Evolutionary conservation across 2,888 invertebrate genomes (phyloP), one percentile per base, ranked within the genome.

Genomic region (Callyntrura guangdongensis): DNA sequence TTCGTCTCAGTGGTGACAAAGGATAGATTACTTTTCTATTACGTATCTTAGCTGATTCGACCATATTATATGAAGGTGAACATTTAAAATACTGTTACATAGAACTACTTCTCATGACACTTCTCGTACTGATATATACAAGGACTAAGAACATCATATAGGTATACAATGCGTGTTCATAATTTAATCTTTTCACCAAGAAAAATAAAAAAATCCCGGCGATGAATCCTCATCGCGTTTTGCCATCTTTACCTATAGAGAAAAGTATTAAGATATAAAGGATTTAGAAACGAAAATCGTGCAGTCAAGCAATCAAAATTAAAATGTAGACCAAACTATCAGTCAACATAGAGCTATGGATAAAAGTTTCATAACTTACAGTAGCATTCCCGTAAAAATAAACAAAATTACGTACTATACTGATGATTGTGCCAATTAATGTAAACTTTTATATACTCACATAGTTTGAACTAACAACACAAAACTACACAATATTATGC

Each of bases 291-390:
- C 45, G 45, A 9, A n/a, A 17, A 72, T 45, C 9, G 9, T 61
- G 20, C 5, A 14, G 14, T 27, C 1, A 64, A 67, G 20, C 61
- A 61, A 53, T 14, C 4, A 22, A 61, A 61, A 69, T 69, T 12
- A 36, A 69, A 45, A 9, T 69, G 45, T n/a, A 45, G 36, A 69
- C 45, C 69, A 69, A 45, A 69, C 45, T 45, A 36, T 69, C 69
- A 69, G 69, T 69, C 69, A 45, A 67, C 4, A 27, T 56, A n/a
- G 14, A 56, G n/a, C n/a, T 56, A n/a, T 56, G n/a, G n/a, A n/a
- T n/a, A 56, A 53, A 53, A 53, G 11, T 1, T 59, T 17, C 14
- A 59, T 17, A 59, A 59, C 17, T 59, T 36, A 36, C 36, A 36
- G 36, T 36, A 36, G 36, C 36, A 36, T 36, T 36, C 36, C 17